phyloP scores from a whole-genome alignment of 2,797 vertebrate genomes.

The Ficedula albicollis region DNA sequence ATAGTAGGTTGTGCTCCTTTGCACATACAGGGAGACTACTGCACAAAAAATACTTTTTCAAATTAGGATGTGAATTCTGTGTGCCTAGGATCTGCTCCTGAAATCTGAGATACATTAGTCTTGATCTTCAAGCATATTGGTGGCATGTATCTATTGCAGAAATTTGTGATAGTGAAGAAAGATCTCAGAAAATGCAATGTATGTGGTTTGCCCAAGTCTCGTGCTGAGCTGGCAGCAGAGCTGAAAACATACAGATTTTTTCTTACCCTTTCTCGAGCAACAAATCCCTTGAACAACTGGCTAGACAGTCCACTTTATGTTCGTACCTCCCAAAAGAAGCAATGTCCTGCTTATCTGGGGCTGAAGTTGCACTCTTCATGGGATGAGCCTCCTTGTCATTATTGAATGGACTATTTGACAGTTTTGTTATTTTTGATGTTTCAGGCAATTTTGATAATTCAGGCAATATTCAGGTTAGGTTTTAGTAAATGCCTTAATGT shows the following conservation, averaged over 20 bases:
- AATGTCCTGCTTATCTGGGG: neutral
- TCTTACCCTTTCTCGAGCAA: neutral
- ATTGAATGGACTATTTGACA: neutral
- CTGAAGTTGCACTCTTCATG: neutral
- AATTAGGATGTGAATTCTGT: neutral
- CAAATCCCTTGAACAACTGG: neutral
- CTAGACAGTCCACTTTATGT: neutral
- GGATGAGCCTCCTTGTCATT: neutral
- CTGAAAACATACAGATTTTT: neutral
- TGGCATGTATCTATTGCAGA: neutral
- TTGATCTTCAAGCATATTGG: neutral
- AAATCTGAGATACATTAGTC: neutral
- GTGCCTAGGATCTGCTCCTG: neutral
- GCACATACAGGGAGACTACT: neutral
- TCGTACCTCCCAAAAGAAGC: neutral
- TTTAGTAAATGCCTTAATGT: neutral
- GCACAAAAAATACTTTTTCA: neutral
- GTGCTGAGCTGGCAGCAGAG: neutral
- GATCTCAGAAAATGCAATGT: neutral
- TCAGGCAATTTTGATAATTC: neutral
- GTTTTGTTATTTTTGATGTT: neutral
- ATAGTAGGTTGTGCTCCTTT: neutral
- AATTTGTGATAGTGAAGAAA: neutral
- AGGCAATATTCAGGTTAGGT: neutral
- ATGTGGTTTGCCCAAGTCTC: neutral